phyloP scores from a whole-genome alignment of 2,797 vertebrate species.

The Galagoides demidoff region DNA sequence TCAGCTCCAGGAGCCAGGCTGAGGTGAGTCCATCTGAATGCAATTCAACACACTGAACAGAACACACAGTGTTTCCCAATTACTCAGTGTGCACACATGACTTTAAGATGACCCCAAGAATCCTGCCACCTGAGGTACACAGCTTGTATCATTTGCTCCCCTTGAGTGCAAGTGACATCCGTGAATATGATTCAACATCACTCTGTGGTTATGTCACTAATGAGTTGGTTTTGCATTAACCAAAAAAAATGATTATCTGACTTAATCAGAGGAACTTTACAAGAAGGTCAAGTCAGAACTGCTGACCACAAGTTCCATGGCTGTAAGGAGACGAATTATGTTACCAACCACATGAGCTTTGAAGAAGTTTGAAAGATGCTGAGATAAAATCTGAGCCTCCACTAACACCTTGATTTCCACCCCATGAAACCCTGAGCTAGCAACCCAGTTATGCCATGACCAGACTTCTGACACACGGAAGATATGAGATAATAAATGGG shows the following conservation, averaged over 20 bases:
- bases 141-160: background rate
- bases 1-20: background rate
- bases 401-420: background rate
- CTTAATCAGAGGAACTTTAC: background rate
- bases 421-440: background rate
- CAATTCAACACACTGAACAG: background rate
- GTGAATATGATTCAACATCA: background rate
- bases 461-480: background rate
- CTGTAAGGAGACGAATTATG: background rate
- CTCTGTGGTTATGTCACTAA: background rate
- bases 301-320: background rate
- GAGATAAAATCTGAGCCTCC: background rate
- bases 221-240: background rate
- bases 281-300: background rate
- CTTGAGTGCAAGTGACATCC: background rate
- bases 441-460: background rate
- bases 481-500: background rate
- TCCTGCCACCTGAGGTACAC: fast-evolving
- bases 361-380: background rate
- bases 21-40: background rate
- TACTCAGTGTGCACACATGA: background rate
- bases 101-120: background rate
- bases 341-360: background rate
- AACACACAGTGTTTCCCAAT: background rate
- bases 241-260: slow-evolving; percentile 27